Evolutionary conservation across 2,888 invertebrate species (phyloP).

Genomic region (Myathropa florea): DNA sequence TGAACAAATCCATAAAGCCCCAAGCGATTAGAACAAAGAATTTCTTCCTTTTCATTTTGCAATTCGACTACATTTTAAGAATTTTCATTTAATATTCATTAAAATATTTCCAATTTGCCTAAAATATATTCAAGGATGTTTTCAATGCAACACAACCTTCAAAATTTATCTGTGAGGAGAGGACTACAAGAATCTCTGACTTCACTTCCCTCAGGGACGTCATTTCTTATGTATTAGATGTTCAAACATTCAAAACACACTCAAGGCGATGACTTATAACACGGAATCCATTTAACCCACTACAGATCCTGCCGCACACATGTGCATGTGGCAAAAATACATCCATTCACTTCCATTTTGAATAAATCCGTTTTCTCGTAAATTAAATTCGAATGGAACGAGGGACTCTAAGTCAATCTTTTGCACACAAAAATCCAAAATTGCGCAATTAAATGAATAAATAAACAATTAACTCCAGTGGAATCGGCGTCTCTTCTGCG

Average conservation of each 20-base stretch:
- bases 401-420: neutral
- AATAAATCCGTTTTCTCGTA: neutral
- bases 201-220: neutral
- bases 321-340: neutral
- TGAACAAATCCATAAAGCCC: too few species aligned
- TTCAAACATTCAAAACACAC: neutral
- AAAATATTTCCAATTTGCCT: too few species aligned
- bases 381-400: neutral
- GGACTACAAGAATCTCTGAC: neutral
- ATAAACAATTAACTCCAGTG: neutral
- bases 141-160: neutral
- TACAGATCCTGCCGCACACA: neutral
- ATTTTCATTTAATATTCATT: too few species aligned
- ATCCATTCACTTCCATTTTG: neutral
- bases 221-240: neutral
- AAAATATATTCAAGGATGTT: too few species aligned
- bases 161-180: neutral
- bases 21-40: too few species aligned
- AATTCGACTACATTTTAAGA: too few species aligned
- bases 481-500: neutral
- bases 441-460: slow-evolving; percentile 2
- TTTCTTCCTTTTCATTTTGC: too few species aligned
- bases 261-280: neutral
- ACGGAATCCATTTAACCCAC: neutral
- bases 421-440: neutral